Percentiles rank a stretch among this genome's conserved stretches.
Conservation (phyloP, 2,113 vertebrate species). For the Corynorhinus townsendii region DNA sequence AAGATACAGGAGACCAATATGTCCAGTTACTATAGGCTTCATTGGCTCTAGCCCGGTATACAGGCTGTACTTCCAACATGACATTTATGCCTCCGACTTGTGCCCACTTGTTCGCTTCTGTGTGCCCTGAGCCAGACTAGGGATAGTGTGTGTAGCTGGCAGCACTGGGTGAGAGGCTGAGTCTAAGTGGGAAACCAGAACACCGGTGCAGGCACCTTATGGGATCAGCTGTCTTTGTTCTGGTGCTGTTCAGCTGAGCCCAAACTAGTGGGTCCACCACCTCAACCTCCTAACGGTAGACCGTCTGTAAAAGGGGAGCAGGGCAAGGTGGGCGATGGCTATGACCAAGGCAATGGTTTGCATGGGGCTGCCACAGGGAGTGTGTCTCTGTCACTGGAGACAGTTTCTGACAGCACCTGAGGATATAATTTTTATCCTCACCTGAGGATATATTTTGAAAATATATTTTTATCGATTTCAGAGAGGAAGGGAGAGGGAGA, state of each 20-base stretch:
- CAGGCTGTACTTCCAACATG: not conserved
- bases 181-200: too few species aligned
- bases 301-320: not conserved
- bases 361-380: not conserved
- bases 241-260: not conserved
- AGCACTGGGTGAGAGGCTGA: not conserved
- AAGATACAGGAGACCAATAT: too few species aligned
- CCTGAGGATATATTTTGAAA: too few species aligned
- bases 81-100: not conserved
- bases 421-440: too few species aligned
- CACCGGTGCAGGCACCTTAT: accelerated
- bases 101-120: not conserved
- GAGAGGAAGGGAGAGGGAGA: too few species aligned
- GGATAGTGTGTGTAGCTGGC: not conserved
- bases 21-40: not conserved
- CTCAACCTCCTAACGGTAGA: not conserved
- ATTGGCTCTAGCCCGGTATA: not conserved
- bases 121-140: not conserved
- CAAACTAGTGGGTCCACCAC: not conserved
- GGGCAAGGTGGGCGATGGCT: not conserved
- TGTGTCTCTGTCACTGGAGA: not conserved
- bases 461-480: too few species aligned
- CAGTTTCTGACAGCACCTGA: not conserved
- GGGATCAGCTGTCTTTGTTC: not conserved
- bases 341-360: not conserved